Conservation (phyloP, 2,888 invertebrate genomes). For the Drosophila pseudotakahashii region DNA sequence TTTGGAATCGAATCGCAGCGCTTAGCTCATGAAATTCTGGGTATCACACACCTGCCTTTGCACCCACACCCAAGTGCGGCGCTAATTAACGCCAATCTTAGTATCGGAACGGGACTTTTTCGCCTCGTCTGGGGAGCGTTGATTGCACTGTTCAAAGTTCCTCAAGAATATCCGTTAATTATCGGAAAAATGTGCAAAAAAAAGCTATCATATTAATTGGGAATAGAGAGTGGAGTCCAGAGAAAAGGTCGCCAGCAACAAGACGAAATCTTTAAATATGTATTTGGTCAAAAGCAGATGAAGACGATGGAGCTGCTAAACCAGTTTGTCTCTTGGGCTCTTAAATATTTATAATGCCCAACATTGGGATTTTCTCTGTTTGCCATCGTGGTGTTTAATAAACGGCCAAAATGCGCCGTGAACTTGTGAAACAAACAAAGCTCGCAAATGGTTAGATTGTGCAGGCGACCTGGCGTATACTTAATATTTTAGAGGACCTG, state of each 20-base stretch:
- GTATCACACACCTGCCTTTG: conserved; percentile 44
- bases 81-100: conserved; percentile 45
- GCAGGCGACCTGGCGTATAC: conserved; percentile 36
- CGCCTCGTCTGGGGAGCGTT: no score
- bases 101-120: conserved; percentile 22
- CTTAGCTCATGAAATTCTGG: conserved; percentile 5
- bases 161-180: conserved; percentile 40
- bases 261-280: conserved; percentile 38
- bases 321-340: conserved; percentile 56
- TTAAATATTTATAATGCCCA: conserved; percentile 40
- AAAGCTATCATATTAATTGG: conserved; percentile 4
- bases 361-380: conserved; percentile 31
- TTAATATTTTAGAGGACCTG: conserved; percentile 22
- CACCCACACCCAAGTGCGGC: conserved; percentile 57
- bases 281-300: conserved; percentile 35
- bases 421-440: conserved; percentile 48
- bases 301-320: conserved; percentile 47
- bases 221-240: conserved; percentile 12
- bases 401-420: conserved; percentile 42
- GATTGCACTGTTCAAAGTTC: conserved; percentile 63
- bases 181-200: conserved; percentile 28
- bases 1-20: conserved; percentile 21
- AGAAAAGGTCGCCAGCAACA: conserved; percentile 14
- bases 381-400: conserved; percentile 26
- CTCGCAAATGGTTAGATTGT: conserved; percentile 4